Conservation (phyloP, 2,113 vertebrate species). For the Cervus canadensis region DNA sequence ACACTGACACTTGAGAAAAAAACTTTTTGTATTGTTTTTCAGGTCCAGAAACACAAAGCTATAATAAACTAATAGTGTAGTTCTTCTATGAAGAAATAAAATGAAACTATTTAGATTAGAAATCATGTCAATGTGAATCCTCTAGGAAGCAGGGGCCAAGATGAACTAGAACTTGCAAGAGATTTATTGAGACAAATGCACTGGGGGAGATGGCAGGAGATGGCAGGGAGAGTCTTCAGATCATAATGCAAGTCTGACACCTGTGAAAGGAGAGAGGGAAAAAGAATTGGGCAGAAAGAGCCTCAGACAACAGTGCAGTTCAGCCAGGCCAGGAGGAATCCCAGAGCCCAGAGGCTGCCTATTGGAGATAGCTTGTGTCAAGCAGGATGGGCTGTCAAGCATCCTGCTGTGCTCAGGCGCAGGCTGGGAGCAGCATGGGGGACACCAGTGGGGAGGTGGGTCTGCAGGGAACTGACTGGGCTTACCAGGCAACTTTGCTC, state of each 20-base stretch:
- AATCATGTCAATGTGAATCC: background rate
- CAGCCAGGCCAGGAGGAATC: background rate
- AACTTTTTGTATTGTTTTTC: background rate
- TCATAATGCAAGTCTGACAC: too few species aligned
- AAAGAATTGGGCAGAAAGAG: background rate
- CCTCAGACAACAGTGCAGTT: background rate
- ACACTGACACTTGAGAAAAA: background rate
- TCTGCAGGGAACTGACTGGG: background rate
- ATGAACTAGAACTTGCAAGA: background rate
- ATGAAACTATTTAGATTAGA: background rate
- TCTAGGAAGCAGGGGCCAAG: background rate
- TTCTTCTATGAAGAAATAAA: background rate
- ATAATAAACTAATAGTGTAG: background rate
- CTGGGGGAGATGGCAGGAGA: background rate
- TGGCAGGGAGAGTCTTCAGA: background rate
- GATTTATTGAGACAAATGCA: background rate
- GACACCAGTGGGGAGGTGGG: background rate
- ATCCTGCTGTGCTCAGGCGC: background rate
- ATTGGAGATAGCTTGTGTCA: background rate
- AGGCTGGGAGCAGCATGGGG: background rate
- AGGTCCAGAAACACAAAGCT: background rate
- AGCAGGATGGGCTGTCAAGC: background rate
- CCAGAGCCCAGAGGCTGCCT: background rate
- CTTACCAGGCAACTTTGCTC: background rate
- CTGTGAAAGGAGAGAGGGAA: background rate